phyloP scores from a whole-genome alignment of 2,797 vertebrate species.

The Lagorchestes hirsutus region DNA sequence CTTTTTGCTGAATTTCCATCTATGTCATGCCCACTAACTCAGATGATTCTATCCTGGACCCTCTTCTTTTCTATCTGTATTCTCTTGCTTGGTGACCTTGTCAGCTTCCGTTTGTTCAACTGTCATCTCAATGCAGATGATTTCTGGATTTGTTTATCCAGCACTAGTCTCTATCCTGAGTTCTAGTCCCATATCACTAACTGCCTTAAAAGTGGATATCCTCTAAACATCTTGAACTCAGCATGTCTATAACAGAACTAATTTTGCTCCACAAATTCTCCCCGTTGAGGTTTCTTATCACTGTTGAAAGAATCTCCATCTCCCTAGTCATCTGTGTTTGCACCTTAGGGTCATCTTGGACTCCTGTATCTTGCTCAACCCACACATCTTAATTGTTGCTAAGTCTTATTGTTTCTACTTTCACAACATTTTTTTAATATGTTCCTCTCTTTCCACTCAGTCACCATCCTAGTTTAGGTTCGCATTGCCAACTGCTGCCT shows the following conservation, averaged over 20 bases:
- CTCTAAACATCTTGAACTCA: neutral
- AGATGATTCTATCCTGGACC: neutral
- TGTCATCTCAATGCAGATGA: neutral
- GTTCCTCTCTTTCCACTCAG: neutral
- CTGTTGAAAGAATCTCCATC: neutral
- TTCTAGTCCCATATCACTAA: neutral
- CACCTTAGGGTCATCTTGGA: neutral
- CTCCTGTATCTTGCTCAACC: neutral
- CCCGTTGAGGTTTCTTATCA: neutral
- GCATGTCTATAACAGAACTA: neutral
- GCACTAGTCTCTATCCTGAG: neutral
- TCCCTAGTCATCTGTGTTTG: neutral
- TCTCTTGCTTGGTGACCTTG: neutral
- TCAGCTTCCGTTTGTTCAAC: neutral
- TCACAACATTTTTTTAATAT: neutral
- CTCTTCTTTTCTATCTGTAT: neutral
- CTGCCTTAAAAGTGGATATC: neutral
- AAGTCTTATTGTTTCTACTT: neutral
- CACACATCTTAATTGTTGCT: neutral
- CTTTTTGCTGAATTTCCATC: neutral
- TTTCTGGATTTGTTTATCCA: neutral
- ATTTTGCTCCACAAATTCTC: neutral
- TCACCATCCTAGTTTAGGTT: neutral
- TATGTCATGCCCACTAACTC: neutral
- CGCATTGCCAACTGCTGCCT: neutral